Conservation (phyloP, 2,888 invertebrate species). For the Ectemnius lituratus region DNA sequence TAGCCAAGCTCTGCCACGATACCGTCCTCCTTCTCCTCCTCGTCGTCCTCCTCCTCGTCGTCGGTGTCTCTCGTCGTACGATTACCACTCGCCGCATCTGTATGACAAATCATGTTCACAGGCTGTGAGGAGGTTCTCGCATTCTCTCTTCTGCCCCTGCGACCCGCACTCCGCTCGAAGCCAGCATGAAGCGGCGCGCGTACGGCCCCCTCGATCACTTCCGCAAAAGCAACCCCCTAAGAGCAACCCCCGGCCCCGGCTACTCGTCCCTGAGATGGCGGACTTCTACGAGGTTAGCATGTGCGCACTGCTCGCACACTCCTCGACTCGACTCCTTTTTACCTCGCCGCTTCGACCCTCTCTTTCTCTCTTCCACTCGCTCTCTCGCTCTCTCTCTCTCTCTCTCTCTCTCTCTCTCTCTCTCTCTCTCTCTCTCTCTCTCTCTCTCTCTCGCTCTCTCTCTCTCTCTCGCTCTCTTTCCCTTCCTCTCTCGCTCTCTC, state of each 20-base stretch:
- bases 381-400: too few species aligned
- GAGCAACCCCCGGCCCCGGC: conserved; percentile 16
- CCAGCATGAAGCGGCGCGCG: conserved; percentile 55
- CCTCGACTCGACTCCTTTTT: not conserved
- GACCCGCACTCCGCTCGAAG: conserved; percentile 49
- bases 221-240: conserved; percentile 32
- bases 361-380: not conserved
- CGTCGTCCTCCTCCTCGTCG: conserved; percentile 56
- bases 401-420: too few species aligned
- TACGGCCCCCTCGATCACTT: conserved; percentile 18
- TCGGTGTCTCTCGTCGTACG: conserved; percentile 68
- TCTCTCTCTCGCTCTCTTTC: too few species aligned
- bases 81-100: conserved; percentile 70
- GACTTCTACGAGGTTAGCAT: conserved; percentile 44
- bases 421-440: not conserved
- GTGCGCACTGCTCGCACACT: conserved; percentile 36
- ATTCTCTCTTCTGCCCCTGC: conserved; percentile 67
- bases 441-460: not conserved
- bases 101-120: conserved; percentile 75
- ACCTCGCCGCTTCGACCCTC: not conserved
- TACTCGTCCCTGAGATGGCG: conserved; percentile 35
- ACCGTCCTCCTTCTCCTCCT: conserved; percentile 47
- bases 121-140: conserved; percentile 68
- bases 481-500: too few species aligned
- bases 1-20: conserved; percentile 15